These are phyloP conservation scores for Scophthalmus maximus DNA, from an alignment of 2,113 vertebrate species.

Conservation along the genomic window DNA sequence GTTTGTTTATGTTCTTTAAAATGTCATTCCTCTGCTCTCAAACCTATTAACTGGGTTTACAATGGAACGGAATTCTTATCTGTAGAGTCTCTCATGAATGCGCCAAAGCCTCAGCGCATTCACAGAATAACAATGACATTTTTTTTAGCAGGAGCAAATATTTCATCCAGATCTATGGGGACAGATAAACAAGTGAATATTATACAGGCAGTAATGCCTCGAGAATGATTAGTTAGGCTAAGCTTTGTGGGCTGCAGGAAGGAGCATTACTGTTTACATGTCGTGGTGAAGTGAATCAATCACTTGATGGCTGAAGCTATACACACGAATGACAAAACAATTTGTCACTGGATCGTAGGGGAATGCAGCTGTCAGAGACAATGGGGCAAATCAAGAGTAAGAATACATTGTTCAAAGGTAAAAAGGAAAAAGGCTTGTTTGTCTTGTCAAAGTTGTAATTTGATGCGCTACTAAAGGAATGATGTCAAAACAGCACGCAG, in stretches of 20 bases:
- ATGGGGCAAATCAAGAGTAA: not conserved
- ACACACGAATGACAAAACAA: constrained; percentile 27
- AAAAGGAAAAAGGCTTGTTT: not conserved
- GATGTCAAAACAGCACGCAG: not conserved
- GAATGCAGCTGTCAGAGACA: constrained; percentile 17
- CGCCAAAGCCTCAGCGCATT: constrained; percentile 48
- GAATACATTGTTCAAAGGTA: not conserved
- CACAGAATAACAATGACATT: constrained; percentile 73
- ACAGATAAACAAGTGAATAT: constrained; percentile 62
- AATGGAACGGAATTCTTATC: constrained; percentile 68
- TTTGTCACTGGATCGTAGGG: constrained; percentile 11
- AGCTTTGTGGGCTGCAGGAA: constrained; percentile 17
- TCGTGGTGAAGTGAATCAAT: constrained; percentile 36
- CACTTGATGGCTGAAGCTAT: not conserved
- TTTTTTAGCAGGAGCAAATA: constrained; percentile 46
- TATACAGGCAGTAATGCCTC: constrained; percentile 47
- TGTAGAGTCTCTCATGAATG: constrained; percentile 53
- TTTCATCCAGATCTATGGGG: constrained; percentile 56
- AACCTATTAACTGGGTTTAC: constrained; percentile 61
- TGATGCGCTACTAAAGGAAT: constrained; percentile 18
- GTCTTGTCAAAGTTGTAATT: constrained; percentile 15
- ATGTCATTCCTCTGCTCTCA: constrained; percentile 63
- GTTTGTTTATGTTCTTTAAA: constrained; percentile 75
- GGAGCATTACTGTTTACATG: constrained; percentile 31
- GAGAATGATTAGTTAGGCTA: constrained; percentile 53